Evolutionary conservation across 2,797 vertebrate genomes (phyloP).

Genomic region (Eidolon dupreanum): DNA sequence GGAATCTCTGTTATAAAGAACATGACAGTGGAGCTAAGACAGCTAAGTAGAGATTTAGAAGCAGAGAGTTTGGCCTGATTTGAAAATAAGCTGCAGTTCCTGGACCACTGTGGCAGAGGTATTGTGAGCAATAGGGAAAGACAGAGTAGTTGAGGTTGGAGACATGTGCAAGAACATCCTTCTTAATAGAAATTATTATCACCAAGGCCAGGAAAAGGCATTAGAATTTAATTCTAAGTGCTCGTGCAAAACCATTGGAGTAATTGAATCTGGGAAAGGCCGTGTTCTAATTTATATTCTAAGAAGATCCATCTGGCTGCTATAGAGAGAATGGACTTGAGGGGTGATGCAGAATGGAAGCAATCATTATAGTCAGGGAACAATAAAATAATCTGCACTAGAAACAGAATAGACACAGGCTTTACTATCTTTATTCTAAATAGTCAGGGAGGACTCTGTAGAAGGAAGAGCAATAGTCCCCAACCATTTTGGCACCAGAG

Average conservation of each 20-base stretch:
- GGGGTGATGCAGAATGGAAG: background rate
- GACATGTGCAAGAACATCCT: background rate
- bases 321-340: background rate
- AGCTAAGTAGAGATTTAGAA: background rate
- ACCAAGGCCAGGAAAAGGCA: background rate
- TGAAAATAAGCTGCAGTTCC: background rate
- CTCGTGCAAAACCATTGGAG: background rate
- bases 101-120: background rate
- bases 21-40: background rate
- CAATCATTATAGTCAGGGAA: constrained; percentile 12
- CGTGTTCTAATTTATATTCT: constrained; percentile 56
- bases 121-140: background rate
- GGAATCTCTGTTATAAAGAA: background rate
- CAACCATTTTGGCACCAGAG: too few relatives aligned
- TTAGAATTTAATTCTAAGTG: constrained; percentile 52
- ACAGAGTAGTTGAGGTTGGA: background rate
- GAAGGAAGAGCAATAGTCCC: background rate
- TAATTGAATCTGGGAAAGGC: constrained; percentile 55
- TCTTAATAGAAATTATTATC: constrained; percentile 24
- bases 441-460: background rate
- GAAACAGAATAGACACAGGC: background rate
- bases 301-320: constrained; percentile 7
- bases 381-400: background rate
- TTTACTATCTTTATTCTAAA: background rate
- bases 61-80: background rate